phyloP scores from a whole-genome alignment of 1,140 invertebrate species.

The Drosophila neocordata region DNA sequence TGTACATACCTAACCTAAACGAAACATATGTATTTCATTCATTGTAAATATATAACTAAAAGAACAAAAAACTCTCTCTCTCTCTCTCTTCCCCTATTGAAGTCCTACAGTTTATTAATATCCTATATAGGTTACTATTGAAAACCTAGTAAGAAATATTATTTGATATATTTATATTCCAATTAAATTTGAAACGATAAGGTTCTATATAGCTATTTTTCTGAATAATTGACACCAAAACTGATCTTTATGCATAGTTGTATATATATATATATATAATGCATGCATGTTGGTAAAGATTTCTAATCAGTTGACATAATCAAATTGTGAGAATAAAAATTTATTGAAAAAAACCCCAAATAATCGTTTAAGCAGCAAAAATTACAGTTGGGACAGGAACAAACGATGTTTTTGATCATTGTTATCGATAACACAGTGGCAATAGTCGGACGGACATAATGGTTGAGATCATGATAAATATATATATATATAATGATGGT shows the following conservation, averaged over 20 bases:
- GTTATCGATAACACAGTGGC: neutral
- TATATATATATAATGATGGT: too few species aligned
- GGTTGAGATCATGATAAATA: too few species aligned
- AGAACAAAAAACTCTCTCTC: too few species aligned
- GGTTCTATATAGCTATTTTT: too few species aligned
- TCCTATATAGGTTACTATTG: too few species aligned
- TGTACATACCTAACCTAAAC: conserved; percentile 7
- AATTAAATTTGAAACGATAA: too few species aligned
- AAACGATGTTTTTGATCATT: neutral
- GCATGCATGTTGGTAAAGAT: too few species aligned
- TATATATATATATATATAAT: too few species aligned
- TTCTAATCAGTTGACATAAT: neutral
- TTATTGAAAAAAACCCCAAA: neutral
- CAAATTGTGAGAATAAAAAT: neutral
- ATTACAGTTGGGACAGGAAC: neutral
- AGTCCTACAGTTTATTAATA: too few species aligned
- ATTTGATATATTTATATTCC: too few species aligned
- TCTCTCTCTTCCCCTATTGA: too few species aligned
- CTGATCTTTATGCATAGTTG: neutral
- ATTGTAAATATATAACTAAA: neutral
- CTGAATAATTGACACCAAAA: neutral
- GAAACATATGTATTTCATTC: conserved; percentile 1
- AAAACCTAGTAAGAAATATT: too few species aligned
- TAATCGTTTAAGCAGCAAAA: conserved; percentile 1
- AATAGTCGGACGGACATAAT: neutral